A percentile compares a stretch with the other conserved stretches of the same genome.
These are phyloP conservation scores for Drosophila sproati DNA, from an alignment of 1,140 invertebrate genomes.

Conservation along the genomic window DNA sequence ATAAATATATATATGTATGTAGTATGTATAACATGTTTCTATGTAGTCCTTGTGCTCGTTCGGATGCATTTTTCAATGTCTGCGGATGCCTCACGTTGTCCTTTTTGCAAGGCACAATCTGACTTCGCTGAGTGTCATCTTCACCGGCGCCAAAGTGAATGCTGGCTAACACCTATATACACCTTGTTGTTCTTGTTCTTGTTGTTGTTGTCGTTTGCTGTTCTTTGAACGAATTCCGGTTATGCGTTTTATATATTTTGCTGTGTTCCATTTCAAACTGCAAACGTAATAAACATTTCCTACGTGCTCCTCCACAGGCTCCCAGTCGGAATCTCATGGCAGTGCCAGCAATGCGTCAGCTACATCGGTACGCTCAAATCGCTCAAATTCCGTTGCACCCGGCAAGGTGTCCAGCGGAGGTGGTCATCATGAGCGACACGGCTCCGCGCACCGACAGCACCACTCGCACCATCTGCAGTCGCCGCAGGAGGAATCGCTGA, in stretches of 20 bases:
- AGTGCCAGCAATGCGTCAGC: constrained; percentile 79
- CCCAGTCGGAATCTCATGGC: constrained; percentile 69
- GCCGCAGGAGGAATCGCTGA: constrained; percentile 69
- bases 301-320: constrained; percentile 43
- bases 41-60: constrained; percentile 30
- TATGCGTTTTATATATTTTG: constrained; percentile 31
- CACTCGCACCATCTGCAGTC: constrained; percentile 58
- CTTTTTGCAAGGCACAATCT: background rate
- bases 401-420: constrained; percentile 55
- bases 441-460: constrained; percentile 67
- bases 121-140: constrained; percentile 17
- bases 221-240: constrained; percentile 17
- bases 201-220: constrained; percentile 2
- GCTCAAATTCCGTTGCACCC: constrained; percentile 80
- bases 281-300: constrained; percentile 11
- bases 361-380: constrained; percentile 78
- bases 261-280: no score
- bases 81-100: constrained; percentile 9
- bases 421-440: constrained; percentile 73
- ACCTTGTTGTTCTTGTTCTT: constrained; percentile 21
- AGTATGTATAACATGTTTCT: constrained; percentile 8
- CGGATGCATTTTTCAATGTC: constrained; percentile 8
- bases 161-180: constrained; percentile 8
- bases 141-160: constrained; percentile 7
- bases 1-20: background rate